Evolutionary conservation across 2,797 vertebrate genomes (phyloP), one percentile per base, ranked within the genome.

Genomic region (Pitangus sulphuratus): DNA sequence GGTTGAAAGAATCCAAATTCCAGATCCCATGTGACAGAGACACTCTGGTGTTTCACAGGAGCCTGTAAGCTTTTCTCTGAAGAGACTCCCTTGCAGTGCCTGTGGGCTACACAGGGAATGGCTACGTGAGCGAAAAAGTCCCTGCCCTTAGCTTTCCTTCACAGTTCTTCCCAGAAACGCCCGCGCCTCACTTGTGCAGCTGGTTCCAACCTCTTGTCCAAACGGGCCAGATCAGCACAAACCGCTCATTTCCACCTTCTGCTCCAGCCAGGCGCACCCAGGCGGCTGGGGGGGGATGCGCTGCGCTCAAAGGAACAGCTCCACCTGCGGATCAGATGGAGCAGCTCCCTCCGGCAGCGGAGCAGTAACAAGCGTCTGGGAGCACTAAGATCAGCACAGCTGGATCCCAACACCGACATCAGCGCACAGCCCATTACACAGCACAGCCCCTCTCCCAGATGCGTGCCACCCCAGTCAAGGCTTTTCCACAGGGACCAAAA

Each of bases 281-380:
- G 62, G 54, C 8, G 0, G 51, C 54, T 16, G 42, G 40, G 18
- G 13, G 1, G 0, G 28, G 62, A 11, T 0, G 2, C 0, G 0
- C 21, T 5, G 28, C 26, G 1, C 56, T 69, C 14, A 1, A 22
- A 30, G 24, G 80, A 79, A 65, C 39, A 68, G 76, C 85, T 91
- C 65, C 57, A 68, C 89, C 91, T 90, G 76, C 10, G 2, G 65
- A 71, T 85, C 81, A 56, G 64, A 76, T 1, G 25, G 50, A 65
- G 86, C 65, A 70, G 39, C 77, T 37, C 44, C 75, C 64, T 56
- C 87, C 8, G 50, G 40, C 60, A 79, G 65, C 19, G 20, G 1
- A 61, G 78, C 61, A 62, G 8, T 2, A 58, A 57, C 21, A 45
- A 65, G 20, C 78, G 74, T 8, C 53, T 21, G 48, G 31, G 21